These are phyloP conservation scores for Formica selysi DNA, from an alignment of 1,140 invertebrate species.

Conservation along the genomic window DNA sequence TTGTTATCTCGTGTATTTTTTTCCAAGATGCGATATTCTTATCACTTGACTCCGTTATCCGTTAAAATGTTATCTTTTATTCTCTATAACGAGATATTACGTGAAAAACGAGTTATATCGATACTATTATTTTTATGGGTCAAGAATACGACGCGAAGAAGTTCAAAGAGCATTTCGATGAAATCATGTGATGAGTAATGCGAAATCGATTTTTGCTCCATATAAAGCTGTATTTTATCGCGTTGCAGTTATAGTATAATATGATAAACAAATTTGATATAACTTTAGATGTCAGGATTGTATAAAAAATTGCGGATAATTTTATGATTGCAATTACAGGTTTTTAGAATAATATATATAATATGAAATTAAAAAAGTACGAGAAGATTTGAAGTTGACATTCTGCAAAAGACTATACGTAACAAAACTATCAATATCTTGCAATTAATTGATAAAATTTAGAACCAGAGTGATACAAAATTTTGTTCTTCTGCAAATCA, in stretches of 20 bases:
- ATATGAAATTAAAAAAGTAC: neutral
- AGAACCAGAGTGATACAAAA: neutral
- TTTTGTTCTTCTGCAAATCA: neutral
- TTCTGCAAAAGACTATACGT: neutral
- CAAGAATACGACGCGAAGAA: neutral
- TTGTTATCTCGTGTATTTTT: neutral
- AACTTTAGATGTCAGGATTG: neutral
- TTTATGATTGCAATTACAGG: too few relatives aligned
- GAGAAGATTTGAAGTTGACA: neutral
- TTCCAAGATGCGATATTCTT: neutral
- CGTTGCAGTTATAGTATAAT: neutral
- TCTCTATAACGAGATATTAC: neutral
- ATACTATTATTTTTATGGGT: neutral
- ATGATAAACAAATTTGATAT: neutral
- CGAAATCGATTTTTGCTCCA: neutral
- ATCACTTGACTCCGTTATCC: neutral
- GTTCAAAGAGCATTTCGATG: constrained; percentile 8
- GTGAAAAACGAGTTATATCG: neutral
- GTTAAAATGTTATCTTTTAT: constrained; percentile 10
- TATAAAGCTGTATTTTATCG: neutral
- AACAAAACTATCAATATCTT: neutral
- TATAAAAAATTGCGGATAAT: too few relatives aligned
- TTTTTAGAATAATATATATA: too few relatives aligned
- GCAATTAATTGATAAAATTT: neutral
- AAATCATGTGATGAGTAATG: constrained; percentile 19